Base-by-base conservation (phyloP, 1,140 invertebrate species). In the Diploscapter pachys region DNA sequence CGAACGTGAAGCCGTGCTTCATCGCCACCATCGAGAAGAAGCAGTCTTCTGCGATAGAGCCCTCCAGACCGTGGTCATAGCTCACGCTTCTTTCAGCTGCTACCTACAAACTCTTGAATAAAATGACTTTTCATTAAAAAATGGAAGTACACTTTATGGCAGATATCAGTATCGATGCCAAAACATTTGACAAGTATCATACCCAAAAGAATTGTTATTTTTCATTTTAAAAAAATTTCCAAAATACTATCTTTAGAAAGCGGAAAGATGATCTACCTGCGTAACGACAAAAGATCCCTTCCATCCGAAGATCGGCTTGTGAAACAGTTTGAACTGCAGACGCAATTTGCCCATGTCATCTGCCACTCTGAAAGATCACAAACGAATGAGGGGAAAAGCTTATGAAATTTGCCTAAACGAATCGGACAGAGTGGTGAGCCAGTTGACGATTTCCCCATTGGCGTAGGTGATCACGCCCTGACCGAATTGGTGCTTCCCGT, bases 401-500 rank as follows among this genome's bases (percentile, higher is more conserved):
- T 65, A 53, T 11, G 13, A 9, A 72, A 57, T 66, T 48, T 59
- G 81, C 82, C 96, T 89, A 86, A 97, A 97, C 81, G 92, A 94
- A 86, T 98, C 96, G 4, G 94, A 94, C 63, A 98, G 87, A 0
- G 96, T 98, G 3, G 95, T 98, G 52, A 97, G 88, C 95, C 95
- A 97, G 86, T 97, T 98, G 51, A 97, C 92, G 74, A 98, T 87
- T 83, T 81, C 71, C 66, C 85, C 95, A 87, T 96, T 96, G 2
- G 95, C 95, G 88, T 98, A 99, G 3, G 95, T 98, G 71, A 99
- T 97, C 8, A 98, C 89, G 3, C 96, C 96, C 89, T 99, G 96
- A 0, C 96, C 96, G 88, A 98, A 97, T 75, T 94, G 91, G 88
- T 96, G 92, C 86, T 93, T 94, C 0, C 94, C 95, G 87, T 96